phyloP scores from a whole-genome alignment of 2,888 invertebrate species.

The Brenthis daphne region DNA sequence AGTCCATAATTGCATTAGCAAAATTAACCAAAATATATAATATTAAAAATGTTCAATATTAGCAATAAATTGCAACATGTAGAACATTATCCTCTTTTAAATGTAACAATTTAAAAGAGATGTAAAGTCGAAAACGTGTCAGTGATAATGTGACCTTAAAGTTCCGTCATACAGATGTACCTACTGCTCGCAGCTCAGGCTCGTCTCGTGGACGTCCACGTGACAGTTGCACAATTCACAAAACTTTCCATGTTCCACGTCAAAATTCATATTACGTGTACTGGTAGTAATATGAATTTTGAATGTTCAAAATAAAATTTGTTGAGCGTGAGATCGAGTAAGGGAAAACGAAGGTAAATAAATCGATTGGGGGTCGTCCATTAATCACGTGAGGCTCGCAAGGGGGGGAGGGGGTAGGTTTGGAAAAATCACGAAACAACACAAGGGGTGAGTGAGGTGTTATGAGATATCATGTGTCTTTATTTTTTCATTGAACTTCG shows the following conservation, averaged over 20 bases:
- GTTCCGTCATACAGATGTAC: slow-evolving; percentile 14
- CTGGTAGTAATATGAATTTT: neutral
- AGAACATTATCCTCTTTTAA: too few species aligned
- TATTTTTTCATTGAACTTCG: too few species aligned
- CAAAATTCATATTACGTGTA: neutral
- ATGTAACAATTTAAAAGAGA: neutral
- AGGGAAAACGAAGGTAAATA: neutral
- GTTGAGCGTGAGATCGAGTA: neutral
- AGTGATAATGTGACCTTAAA: slow-evolving; percentile 2
- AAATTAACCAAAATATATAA: too few species aligned
- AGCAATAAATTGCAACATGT: too few species aligned
- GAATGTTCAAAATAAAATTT: neutral
- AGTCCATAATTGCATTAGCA: too few species aligned
- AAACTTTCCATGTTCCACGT: slow-evolving; percentile 6
- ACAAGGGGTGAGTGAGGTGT: too few species aligned
- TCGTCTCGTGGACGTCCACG: slow-evolving; percentile 17
- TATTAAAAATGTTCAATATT: too few species aligned
- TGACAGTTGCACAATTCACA: slow-evolving; percentile 11
- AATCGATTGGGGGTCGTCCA: too few species aligned
- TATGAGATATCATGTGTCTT: too few species aligned
- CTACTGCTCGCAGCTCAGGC: neutral
- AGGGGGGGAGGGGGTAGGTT: too few species aligned
- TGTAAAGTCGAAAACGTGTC: neutral
- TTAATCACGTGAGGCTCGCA: too few species aligned
- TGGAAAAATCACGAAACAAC: too few species aligned